Base-by-base conservation (phyloP, 64 coral and sea anemone genomes). In the Montipora sp. region DNA sequence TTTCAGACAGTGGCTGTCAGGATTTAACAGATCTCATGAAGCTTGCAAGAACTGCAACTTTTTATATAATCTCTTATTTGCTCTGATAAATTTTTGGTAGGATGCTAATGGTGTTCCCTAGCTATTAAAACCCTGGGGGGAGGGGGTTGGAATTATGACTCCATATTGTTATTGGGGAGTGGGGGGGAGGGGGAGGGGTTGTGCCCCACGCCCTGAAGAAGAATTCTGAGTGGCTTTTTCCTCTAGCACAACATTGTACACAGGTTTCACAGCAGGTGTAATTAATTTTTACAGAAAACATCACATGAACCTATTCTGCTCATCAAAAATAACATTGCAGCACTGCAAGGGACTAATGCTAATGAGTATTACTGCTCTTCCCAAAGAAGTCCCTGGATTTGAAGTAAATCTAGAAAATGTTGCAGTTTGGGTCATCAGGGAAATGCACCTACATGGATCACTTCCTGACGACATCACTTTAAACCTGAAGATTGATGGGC, bases 271-370 rank as follows among this genome's bases (percentile, higher is more conserved):
- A 75, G 5, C 23, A 47, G 73, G 73, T 75, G 73, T 75, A 75
- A 36, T 75, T 65, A 53, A 71, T 71, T 71, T 87, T 87, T 71
- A 4, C 83, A 87, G 83, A 67, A 61, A 87, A 72, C 15, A 69
- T 71, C 83, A 87, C 66, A 87, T 87, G 83, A 87, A 72, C 27
- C 61, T 48, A 87, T 87, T 48, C 8, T 87, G n/a, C 63, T 71
- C 67, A 71, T 87, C 18, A 88, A 88, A 58, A 88, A 76, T 73
- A 49, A 73, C 16, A 88, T 61, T 75, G 55, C 23, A 53, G 85
- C 85, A 48, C 49, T 88, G 19, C 46, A 49, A 14, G 20, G 74
- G 74, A 16, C 21, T 43, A 75, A 22, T 19, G 12, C 69, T 88
- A 5, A 73, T 88, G 65, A 55, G 57, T 10, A 88, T 88, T 12